Percentiles rank a stretch among this genome's conserved stretches.
phyloP scores from a whole-genome alignment of 2,113 vertebrate species.

The Vidua macroura region DNA sequence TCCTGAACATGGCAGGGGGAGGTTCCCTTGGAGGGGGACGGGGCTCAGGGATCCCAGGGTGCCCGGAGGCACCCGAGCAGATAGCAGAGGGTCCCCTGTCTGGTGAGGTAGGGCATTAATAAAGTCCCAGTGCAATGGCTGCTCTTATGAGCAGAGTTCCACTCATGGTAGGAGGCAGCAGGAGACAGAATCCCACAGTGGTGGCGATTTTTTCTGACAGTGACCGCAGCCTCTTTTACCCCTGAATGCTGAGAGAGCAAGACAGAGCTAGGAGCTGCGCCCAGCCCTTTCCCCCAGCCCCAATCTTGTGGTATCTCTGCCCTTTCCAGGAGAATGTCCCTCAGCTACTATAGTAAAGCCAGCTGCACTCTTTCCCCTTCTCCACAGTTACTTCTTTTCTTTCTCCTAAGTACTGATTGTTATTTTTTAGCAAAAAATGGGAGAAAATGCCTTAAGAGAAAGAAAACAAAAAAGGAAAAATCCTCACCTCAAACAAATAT shows the following conservation, averaged over 20 bases:
- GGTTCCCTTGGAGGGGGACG: neutral
- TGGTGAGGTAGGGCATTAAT: too few relatives aligned
- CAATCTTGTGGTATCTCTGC: too few relatives aligned
- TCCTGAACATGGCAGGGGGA: neutral
- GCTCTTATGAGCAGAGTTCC: too few relatives aligned
- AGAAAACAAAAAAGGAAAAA: neutral
- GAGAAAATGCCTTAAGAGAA: neutral
- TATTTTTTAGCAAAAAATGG: neutral
- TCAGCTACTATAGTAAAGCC: too few relatives aligned
- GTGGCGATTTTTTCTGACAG: neutral
- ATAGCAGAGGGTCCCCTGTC: neutral
- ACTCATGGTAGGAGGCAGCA: neutral
- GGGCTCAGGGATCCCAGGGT: accelerated
- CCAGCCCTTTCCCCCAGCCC: neutral
- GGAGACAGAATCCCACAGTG: neutral
- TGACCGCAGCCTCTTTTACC: accelerated
- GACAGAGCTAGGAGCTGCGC: accelerated
- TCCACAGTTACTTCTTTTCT: neutral
- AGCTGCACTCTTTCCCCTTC: neutral
- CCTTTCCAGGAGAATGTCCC: neutral
- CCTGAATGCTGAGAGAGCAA: neutral
- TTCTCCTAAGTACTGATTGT: neutral
- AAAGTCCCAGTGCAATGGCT: too few relatives aligned
- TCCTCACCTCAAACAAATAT: neutral
- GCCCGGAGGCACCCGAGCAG: too few relatives aligned